Percentiles rank a stretch among this genome's conserved stretches.
Evolutionary conservation across 2,113 vertebrate species (phyloP).

Genomic region (Columba livia): DNA sequence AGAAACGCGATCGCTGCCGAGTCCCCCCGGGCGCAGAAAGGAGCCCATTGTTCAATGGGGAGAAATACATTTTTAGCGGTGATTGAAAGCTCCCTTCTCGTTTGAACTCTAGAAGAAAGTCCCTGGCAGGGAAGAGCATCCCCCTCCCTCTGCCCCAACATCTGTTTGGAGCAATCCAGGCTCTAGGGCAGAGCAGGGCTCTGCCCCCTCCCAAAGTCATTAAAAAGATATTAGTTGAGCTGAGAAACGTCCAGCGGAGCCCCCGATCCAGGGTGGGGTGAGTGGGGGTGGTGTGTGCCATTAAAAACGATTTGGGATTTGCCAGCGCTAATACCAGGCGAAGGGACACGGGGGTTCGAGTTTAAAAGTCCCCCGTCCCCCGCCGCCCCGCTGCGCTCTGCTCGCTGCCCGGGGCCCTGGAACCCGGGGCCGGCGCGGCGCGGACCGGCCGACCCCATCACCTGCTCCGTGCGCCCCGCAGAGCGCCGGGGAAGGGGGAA

Average conservation of each 20-base stretch:
- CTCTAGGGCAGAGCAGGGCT: conserved; percentile 74
- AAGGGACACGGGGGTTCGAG: rapidly evolving
- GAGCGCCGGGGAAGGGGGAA: not conserved
- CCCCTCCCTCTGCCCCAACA: conserved; percentile 73
- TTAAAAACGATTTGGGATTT: conserved; percentile 37
- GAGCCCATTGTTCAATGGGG: conserved; percentile 71
- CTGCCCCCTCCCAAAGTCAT: conserved; percentile 75
- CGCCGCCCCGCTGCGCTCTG: not conserved
- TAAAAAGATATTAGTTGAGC: conserved; percentile 82
- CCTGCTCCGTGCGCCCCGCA: not conserved
- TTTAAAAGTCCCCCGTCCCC: not conserved
- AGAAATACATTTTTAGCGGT: conserved; percentile 75
- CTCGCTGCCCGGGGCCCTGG: not conserved
- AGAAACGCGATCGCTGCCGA: conserved; percentile 52
- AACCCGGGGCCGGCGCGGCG: not conserved
- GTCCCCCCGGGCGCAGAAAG: conserved; percentile 66
- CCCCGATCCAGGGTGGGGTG: conserved; percentile 28
- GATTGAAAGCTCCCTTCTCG: conserved; percentile 72
- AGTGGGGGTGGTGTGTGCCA: not conserved
- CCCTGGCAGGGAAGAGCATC: conserved; percentile 65
- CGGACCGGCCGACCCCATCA: not conserved
- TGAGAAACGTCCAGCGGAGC: conserved; percentile 63
- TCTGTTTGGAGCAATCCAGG: conserved; percentile 80
- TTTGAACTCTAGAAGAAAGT: conserved; percentile 80
- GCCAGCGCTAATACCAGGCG: not conserved